A percentile compares a stretch with the other conserved stretches of the same genome.
These are phyloP conservation scores for Grammomys dolichurus DNA, from an alignment of 2,113 vertebrate species.

Conservation along the genomic window DNA sequence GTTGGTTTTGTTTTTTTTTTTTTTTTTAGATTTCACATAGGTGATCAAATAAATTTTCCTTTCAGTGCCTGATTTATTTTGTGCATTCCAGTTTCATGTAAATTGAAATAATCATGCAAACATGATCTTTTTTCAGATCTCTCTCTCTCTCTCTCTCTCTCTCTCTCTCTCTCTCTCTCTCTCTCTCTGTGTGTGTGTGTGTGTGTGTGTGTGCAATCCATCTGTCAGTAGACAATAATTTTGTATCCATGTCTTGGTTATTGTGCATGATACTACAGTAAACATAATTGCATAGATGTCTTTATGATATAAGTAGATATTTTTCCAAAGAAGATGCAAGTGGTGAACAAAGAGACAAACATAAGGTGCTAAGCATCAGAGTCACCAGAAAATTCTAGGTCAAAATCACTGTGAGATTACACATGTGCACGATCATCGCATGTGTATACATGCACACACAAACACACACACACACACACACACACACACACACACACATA, in stretches of 20 bases:
- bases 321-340: not conserved
- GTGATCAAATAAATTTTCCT: not conserved
- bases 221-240: not conserved
- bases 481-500: not conserved
- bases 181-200: not conserved
- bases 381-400: not conserved
- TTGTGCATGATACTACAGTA: not conserved
- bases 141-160: not conserved
- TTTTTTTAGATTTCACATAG: not conserved
- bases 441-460: not conserved
- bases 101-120: not conserved
- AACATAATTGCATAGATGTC: not conserved
- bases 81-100: not conserved
- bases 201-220: not conserved
- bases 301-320: not conserved
- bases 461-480: not conserved
- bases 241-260: not conserved
- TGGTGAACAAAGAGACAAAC: not conserved
- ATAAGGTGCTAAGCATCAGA: not conserved
- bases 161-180: not conserved
- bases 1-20: not conserved
- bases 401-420: not conserved
- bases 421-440: not conserved
- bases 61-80: not conserved
- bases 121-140: not conserved